A percentile compares a stretch with the other conserved stretches of the same genome.
Conservation (phyloP, 2,888 invertebrate species). For the Drosophila lutescens region DNA sequence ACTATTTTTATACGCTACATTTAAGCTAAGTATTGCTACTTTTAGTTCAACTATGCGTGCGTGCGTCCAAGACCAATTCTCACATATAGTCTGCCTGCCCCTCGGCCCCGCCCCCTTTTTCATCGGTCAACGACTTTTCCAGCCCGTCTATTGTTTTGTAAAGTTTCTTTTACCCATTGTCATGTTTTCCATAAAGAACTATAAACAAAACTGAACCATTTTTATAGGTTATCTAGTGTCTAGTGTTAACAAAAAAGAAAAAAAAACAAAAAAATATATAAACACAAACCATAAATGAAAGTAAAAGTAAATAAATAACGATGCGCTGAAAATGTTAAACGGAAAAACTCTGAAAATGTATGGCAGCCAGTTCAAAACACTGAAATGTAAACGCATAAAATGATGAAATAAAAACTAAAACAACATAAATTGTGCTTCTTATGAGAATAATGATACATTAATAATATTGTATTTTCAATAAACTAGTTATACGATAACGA, state of each 20-base stretch:
- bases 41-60: conserved; percentile 71
- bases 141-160: conserved; percentile 35
- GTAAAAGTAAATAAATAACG: conserved; percentile 20
- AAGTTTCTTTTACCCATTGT: conserved; percentile 24
- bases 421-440: conserved; percentile 67
- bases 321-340: conserved; percentile 58
- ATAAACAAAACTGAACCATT: conserved; percentile 53
- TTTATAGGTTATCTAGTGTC: conserved; percentile 63
- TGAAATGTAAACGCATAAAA: conserved; percentile 42
- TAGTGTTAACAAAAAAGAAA: conserved; percentile 60
- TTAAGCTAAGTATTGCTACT: conserved; percentile 75
- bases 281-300: conserved; percentile 28
- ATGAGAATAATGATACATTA: conserved; percentile 62
- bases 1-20: conserved; percentile 73
- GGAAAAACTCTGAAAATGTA: conserved; percentile 41
- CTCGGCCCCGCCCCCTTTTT: conserved; percentile 3
- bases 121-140: conserved; percentile 23
- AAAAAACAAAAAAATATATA: conserved; percentile 4
- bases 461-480: conserved; percentile 72
- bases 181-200: conserved; percentile 36
- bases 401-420: conserved; percentile 53
- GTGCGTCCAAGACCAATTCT: conserved; percentile 69
- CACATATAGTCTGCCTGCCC: conserved; percentile 32
- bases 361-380: conserved; percentile 61
- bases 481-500: conserved; percentile 59